A percentile compares a stretch with the other conserved stretches of the same genome.
These are phyloP conservation scores for Zosterops japonicus DNA, from an alignment of 2,113 vertebrate species.

Conservation along the genomic window DNA sequence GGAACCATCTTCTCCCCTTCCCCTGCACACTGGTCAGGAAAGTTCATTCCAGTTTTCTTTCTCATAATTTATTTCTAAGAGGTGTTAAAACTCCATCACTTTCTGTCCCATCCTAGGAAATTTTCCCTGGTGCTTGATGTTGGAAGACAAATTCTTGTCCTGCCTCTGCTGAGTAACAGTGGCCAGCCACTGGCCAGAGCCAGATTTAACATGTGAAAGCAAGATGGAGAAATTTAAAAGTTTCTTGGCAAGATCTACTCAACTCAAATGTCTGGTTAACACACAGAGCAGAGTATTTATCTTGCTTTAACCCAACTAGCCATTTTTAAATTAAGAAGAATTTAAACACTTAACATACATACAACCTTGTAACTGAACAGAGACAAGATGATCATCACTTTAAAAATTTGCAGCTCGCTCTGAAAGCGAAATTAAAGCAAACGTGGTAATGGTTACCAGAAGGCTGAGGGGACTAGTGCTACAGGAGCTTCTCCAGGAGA, in stretches of 20 bases:
- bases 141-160: background rate
- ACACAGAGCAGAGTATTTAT: background rate
- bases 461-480: background rate
- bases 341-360: background rate
- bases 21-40: background rate
- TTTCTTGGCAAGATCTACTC: background rate
- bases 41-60: background rate
- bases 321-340: background rate
- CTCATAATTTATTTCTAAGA: background rate
- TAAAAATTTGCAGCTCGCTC: background rate
- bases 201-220: background rate
- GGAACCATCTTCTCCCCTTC: background rate
- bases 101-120: background rate
- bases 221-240: background rate
- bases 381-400: background rate
- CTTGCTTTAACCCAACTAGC: background rate
- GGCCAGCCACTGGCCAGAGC: background rate
- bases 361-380: background rate
- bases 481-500: background rate
- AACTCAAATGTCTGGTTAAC: background rate
- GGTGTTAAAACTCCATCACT: fast-evolving
- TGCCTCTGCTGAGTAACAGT: background rate
- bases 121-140: background rate
- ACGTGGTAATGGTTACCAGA: background rate
- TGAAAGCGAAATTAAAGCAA: background rate